Evolutionary conservation across 2,113 vertebrate species (phyloP).

Genomic region (Hystrix brachyura): DNA sequence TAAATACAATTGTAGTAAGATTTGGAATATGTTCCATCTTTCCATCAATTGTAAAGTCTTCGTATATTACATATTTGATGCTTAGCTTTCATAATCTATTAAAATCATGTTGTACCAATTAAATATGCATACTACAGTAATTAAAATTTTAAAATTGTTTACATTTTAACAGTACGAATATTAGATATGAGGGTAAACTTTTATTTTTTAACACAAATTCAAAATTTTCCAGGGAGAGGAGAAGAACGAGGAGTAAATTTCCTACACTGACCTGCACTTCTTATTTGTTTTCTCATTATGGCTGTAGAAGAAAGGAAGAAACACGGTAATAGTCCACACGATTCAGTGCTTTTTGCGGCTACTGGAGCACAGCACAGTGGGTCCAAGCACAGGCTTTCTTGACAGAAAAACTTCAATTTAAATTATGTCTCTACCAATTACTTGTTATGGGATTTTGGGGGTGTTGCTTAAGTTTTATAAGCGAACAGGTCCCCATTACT

Average conservation of each 20-base stretch:
- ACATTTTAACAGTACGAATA: not conserved
- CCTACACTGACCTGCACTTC: not conserved
- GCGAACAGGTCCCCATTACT: conserved; percentile 14
- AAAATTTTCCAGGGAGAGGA: not conserved
- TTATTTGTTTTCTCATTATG: not conserved
- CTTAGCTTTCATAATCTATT: not conserved
- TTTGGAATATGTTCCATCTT: not conserved
- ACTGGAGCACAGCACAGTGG: not conserved
- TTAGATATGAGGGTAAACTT: not conserved
- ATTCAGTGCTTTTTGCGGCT: not conserved
- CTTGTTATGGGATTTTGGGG: not conserved
- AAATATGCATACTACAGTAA: not conserved
- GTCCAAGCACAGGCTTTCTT: not conserved
- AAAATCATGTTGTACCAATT: not conserved
- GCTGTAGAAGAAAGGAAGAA: not conserved
- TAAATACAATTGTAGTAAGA: not conserved
- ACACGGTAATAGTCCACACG: accelerated
- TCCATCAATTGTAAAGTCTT: not conserved
- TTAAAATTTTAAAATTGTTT: not conserved
- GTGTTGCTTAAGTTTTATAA: conserved; percentile 48
- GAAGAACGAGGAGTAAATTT: not conserved
- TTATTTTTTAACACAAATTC: not conserved
- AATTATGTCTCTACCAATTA: not conserved
- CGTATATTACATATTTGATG: not conserved
- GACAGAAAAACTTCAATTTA: not conserved